Evolutionary conservation across 1,140 invertebrate species (phyloP), one percentile per base, ranked within the genome.

Genomic region (Drosophila pseudoananassae): DNA sequence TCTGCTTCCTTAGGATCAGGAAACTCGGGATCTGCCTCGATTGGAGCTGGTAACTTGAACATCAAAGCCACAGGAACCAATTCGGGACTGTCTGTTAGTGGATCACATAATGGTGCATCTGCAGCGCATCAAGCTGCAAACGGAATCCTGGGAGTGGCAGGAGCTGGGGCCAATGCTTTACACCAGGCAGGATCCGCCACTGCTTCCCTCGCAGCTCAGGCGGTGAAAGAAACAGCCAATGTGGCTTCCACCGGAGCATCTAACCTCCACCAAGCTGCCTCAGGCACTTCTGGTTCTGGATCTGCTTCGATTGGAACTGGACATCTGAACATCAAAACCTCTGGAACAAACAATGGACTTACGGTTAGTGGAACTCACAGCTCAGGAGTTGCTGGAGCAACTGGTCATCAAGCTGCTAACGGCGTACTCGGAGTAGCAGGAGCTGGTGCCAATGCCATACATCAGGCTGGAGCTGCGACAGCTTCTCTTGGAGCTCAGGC

Each of bases 111-210:
- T 5, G 6, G 17, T 10, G 55, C 8, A 20, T 59, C 40, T 9
- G 25, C 58, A 1, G 63, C 50, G 10, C n/a, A 50, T 7, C 31
- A 50, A 17, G 63, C 31, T 15, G 43, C 60, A 6, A 59, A 59
- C 20, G 55, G 40, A 8, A 1, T 64, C 2, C 55, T 64, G 20
- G 40, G 20, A 9, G 55, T 45, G 20, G 60, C 38, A 17, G 38
- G 14, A 43, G 1, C 53, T 43, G 53, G 53, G n/a, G 36, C 5
- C 33, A 36, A 45, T 43, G 23, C 15, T 4, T 5, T 45, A 9
- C 23, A 45, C 4, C 27, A 23, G 15, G 53, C 53, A 4, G 53
- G 53, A 27, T 17, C 53, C 0, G 33, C 33, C 33, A 36, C 33
- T 3, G 33, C 12, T 36, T 36, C 33, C 12, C 33, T 36, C 4